Evolutionary conservation across 2,888 invertebrate species (phyloP).

Genomic region (Phlogophora meticulosa): DNA sequence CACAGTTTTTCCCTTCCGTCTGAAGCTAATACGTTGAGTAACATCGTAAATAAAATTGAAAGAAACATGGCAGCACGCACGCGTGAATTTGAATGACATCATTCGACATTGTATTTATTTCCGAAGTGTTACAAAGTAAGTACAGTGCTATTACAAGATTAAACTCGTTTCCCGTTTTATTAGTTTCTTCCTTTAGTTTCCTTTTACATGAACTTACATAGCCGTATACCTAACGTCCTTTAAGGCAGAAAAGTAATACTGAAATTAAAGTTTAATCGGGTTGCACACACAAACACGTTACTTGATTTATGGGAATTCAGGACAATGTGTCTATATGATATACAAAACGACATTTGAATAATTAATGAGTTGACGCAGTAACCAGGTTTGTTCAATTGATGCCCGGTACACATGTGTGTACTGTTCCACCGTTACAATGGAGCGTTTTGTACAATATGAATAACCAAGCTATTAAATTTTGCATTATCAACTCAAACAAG

Average conservation of each 20-base stretch:
- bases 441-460: slow-evolving; percentile 35
- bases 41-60: slow-evolving; percentile 23
- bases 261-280: slow-evolving; percentile 26
- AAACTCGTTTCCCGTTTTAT: slow-evolving; percentile 30
- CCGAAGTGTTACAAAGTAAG: slow-evolving; percentile 26
- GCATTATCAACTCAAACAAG: slow-evolving; percentile 32
- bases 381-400: slow-evolving; percentile 29
- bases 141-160: slow-evolving; percentile 30
- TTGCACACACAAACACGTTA: background rate
- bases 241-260: slow-evolving; percentile 16
- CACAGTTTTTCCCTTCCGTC: slow-evolving; percentile 20
- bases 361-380: slow-evolving; percentile 17
- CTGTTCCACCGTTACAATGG: slow-evolving; percentile 21
- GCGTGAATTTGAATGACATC: slow-evolving; percentile 39
- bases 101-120: slow-evolving; percentile 38
- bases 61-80: slow-evolving; percentile 20
- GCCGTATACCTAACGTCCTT: slow-evolving; percentile 11
- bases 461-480: slow-evolving; percentile 28
- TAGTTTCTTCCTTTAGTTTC: slow-evolving; percentile 29
- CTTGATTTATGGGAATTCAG: slow-evolving; percentile 14
- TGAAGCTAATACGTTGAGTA: slow-evolving; percentile 25
- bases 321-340: slow-evolving; percentile 4
- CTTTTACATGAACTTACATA: slow-evolving; percentile 32
- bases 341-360: slow-evolving; percentile 16
- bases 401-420: background rate